These are phyloP conservation scores for Pagrus major DNA, from an alignment of 2,113 vertebrate species.

Conservation along the genomic window DNA sequence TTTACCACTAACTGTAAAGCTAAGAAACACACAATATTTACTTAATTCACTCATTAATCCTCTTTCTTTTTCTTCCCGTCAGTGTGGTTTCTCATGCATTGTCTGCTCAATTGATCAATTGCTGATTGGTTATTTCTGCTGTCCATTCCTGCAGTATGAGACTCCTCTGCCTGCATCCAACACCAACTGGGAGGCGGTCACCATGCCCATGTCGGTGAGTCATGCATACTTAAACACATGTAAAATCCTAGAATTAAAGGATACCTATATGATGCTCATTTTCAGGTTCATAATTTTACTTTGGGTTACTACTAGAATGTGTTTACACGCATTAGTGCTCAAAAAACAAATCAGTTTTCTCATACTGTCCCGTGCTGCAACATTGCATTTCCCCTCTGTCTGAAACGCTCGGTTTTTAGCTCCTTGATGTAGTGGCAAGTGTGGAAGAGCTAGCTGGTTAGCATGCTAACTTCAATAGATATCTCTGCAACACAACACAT, in stretches of 20 bases:
- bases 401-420: too few species aligned
- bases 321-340: too few species aligned
- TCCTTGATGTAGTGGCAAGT: too few species aligned
- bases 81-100: not conserved
- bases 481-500: too few species aligned
- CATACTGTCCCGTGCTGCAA: too few species aligned
- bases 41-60: not conserved
- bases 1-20: not conserved
- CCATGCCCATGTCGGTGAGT: constrained; percentile 67
- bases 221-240: not conserved
- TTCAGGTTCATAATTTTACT: too few species aligned
- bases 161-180: constrained; percentile 58
- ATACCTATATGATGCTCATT: too few species aligned
- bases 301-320: too few species aligned
- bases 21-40: not conserved
- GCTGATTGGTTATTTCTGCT: not conserved
- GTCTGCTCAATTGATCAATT: not conserved
- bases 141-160: constrained; percentile 48
- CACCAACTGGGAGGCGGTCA: constrained; percentile 74
- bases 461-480: too few species aligned
- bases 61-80: not conserved
- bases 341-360: too few species aligned
- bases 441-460: too few species aligned
- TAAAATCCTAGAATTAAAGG: not conserved
- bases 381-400: too few species aligned